A percentile compares a stretch with the other conserved stretches of the same genome.
phyloP scores from a whole-genome alignment of 2,797 vertebrate genomes.

The Phrynocephalus vlangalii region DNA sequence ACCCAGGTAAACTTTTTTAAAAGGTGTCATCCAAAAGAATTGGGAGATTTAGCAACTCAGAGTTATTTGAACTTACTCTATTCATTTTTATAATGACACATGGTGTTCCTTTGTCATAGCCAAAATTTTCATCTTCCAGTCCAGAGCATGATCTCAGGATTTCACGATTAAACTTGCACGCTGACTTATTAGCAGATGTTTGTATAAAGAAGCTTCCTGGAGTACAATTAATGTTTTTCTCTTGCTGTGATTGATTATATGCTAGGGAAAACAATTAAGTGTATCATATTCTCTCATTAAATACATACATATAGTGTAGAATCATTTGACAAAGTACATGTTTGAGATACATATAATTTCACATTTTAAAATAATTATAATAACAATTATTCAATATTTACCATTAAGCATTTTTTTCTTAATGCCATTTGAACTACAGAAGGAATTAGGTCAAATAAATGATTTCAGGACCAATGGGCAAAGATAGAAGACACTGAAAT shows the following conservation, averaged over 20 bases:
- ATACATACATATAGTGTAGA: slow-evolving; percentile 11
- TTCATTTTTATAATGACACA: slow-evolving; percentile 95
- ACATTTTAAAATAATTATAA: background rate
- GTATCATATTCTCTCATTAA: slow-evolving; percentile 25
- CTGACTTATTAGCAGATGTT: slow-evolving; percentile 69
- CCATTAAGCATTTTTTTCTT: background rate
- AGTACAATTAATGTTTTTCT: slow-evolving; percentile 80
- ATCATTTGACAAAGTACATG: background rate
- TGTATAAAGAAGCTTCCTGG: slow-evolving; percentile 81
- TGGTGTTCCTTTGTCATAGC: slow-evolving; percentile 86
- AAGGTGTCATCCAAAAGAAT: background rate
- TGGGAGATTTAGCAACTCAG: slow-evolving; percentile 11
- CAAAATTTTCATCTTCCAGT: slow-evolving; percentile 82
- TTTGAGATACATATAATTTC: background rate
- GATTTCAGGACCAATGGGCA: background rate
- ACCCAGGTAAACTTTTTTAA: background rate
- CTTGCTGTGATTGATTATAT: slow-evolving; percentile 86
- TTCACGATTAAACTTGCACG: slow-evolving; percentile 86
- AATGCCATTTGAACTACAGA: background rate
- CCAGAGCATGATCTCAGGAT: slow-evolving; percentile 86
- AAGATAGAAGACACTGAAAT: background rate
- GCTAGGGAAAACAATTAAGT: slow-evolving; percentile 74
- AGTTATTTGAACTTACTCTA: slow-evolving; percentile 82
- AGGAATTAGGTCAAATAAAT: background rate
- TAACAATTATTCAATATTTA: background rate